phyloP scores from a whole-genome alignment of 2,888 invertebrate species.

The Drosophila diplacantha region DNA sequence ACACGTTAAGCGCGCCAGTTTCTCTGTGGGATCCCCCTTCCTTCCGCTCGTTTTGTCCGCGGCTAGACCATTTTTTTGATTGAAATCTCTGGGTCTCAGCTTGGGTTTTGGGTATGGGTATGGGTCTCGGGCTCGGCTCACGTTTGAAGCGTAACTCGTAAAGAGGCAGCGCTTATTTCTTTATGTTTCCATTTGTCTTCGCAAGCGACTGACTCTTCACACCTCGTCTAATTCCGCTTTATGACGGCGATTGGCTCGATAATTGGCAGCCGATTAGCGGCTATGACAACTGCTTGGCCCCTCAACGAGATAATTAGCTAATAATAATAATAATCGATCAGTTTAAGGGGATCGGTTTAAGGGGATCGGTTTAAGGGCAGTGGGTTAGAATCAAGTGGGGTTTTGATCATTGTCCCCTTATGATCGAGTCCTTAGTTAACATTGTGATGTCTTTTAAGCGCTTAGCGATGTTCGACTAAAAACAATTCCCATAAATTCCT shows the following conservation, averaged over 20 bases:
- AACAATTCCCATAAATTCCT: background rate
- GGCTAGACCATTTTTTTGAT: conserved; percentile 63
- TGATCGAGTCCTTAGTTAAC: too few relatives aligned
- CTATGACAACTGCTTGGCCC: conserved; percentile 14
- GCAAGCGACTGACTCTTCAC: conserved; percentile 53
- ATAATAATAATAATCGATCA: conserved; percentile 9
- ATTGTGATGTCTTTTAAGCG: too few relatives aligned
- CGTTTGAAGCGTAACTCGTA: conserved; percentile 59
- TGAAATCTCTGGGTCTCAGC: conserved; percentile 58
- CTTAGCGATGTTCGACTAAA: too few relatives aligned
- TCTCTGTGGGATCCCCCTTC: conserved; percentile 1
- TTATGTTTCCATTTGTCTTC: conserved; percentile 47
- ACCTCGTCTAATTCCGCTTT: conserved; percentile 49
- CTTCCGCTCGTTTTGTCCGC: conserved; percentile 7
- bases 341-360: background rate
- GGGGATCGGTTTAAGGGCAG: too few relatives aligned
- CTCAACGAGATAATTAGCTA: conserved; percentile 12
- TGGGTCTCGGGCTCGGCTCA: conserved; percentile 50
- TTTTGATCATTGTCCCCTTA: too few relatives aligned
- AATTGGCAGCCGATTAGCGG: conserved; percentile 49
- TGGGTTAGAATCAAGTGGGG: background rate
- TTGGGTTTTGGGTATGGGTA: conserved; percentile 19
- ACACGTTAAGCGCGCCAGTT: conserved; percentile 60
- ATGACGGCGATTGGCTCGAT: conserved; percentile 49
- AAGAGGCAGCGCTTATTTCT: conserved; percentile 47